A percentile compares a stretch with the other conserved stretches of the same genome.
These are phyloP conservation scores for Fragum fragum DNA, from an alignment of 2,888 invertebrate species.

Conservation along the genomic window DNA sequence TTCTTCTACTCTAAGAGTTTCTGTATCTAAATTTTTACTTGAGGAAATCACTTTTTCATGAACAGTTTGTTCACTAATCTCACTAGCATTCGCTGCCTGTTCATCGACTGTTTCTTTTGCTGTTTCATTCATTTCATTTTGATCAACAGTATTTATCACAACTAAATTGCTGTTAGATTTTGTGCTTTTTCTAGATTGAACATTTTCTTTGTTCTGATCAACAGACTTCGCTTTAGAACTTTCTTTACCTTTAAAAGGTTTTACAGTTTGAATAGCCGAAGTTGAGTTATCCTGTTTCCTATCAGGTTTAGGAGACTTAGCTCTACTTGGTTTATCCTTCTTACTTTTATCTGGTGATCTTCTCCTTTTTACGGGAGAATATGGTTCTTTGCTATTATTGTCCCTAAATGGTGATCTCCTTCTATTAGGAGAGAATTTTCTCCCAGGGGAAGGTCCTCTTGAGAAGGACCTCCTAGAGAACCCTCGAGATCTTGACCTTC, in stretches of 20 bases:
- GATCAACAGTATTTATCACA: conserved; percentile 21
- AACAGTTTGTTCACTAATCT: not conserved
- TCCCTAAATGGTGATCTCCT: conserved; percentile 32
- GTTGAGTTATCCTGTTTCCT: not conserved
- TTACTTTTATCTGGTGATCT: conserved; percentile 32
- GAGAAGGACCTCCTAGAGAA: conserved; percentile 57
- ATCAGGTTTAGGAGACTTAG: conserved; percentile 25
- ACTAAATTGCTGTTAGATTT: conserved; percentile 27
- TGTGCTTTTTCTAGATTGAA: conserved; percentile 26
- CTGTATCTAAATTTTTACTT: not conserved
- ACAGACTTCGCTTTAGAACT: conserved; percentile 35
- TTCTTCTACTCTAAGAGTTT: not conserved
- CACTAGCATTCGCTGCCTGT: not conserved
- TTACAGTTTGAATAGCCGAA: conserved; percentile 14
- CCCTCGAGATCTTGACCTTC: conserved; percentile 34
- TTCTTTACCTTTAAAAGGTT: conserved; percentile 12
- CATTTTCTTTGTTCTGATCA: conserved; percentile 55
- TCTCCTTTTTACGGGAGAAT: conserved; percentile 39
- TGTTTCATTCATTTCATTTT: not conserved
- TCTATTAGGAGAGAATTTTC: conserved; percentile 30
- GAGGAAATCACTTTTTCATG: not conserved
- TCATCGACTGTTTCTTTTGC: not conserved
- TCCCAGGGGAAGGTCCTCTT: conserved; percentile 48
- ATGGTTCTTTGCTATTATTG: not conserved
- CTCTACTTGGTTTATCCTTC: conserved; percentile 30